Percentiles rank a stretch among this genome's conserved stretches.
Conservation (phyloP, 1,140 invertebrate species). For the Hyles euphorbiae region DNA sequence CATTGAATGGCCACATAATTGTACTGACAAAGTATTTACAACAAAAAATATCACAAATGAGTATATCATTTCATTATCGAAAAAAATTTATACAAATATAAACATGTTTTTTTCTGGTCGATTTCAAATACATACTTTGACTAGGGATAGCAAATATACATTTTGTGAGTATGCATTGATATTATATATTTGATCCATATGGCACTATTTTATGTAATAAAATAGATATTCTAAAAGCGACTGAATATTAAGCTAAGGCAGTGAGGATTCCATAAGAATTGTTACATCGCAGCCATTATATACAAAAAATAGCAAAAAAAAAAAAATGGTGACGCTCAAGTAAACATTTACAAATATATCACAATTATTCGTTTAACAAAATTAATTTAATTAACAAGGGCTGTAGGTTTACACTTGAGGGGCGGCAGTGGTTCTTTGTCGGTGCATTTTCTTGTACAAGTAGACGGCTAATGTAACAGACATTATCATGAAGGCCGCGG, state of each 20-base stretch:
- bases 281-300: conserved; percentile 20
- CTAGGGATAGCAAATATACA: conserved; percentile 37
- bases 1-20: conserved; percentile 57
- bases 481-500: conserved; percentile 31
- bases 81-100: conserved; percentile 13
- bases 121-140: conserved; percentile 36
- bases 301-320: conserved; percentile 8
- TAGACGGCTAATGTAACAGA: conserved; percentile 38
- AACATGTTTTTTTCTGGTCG: conserved; percentile 8
- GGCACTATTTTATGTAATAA: conserved; percentile 64
- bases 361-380: conserved; percentile 20
- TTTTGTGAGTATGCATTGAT: conserved; percentile 26
- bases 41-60: conserved; percentile 58
- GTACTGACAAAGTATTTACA: conserved; percentile 64
- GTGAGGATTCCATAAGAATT: conserved; percentile 32
- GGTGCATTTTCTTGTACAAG: conserved; percentile 28
- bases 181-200: conserved; percentile 32
- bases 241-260: conserved; percentile 52
- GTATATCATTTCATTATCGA: conserved; percentile 32
- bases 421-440: conserved; percentile 15
- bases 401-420: conserved; percentile 13
- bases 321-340: conserved; percentile 15
- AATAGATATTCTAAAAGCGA: conserved; percentile 45
- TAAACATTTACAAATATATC: conserved; percentile 25
- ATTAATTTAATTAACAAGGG: conserved; percentile 21